Evolutionary conservation across 2,797 vertebrate genomes (phyloP).

Genomic region (Urophycis tenuis): DNA sequence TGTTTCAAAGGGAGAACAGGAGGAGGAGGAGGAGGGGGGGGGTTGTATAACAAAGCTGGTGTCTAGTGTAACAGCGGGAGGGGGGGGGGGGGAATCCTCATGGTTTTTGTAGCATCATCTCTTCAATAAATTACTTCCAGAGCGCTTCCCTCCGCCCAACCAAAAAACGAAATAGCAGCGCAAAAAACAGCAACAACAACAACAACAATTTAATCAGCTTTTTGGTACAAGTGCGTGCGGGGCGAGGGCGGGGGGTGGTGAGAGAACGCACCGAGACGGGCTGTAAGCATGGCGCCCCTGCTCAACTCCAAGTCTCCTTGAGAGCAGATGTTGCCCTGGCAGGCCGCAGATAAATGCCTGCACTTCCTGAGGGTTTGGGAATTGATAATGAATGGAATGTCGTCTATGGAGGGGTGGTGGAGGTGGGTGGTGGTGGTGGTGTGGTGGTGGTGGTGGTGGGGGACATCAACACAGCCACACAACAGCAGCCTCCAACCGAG

Average conservation of each 20-base stretch:
- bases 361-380: conserved; percentile 28
- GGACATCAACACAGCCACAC: neutral
- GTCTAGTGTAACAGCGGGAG: conserved; percentile 35
- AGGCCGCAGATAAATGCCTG: conserved; percentile 32
- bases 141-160: neutral
- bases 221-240: neutral
- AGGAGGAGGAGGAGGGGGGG: conserved; percentile 14
- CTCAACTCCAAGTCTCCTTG: conserved; percentile 1
- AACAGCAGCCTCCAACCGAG: neutral
- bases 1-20: conserved; percentile 39
- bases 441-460: neutral
- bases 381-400: conserved; percentile 21
- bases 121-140: conserved; percentile 5
- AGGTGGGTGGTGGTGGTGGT: neutral
- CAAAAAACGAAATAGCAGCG: no score
- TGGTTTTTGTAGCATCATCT: conserved; percentile 25
- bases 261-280: conserved; percentile 4
- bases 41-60: conserved; percentile 19
- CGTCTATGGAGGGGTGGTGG: neutral
- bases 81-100: no score
- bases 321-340: conserved; percentile 20
- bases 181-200: neutral
- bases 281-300: no score
- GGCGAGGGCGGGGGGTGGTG: no score
- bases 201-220: conserved; percentile 1